A percentile compares a stretch with the other conserved stretches of the same genome.
phyloP scores from a whole-genome alignment of 2,888 invertebrate species.

The Nemotelus nigrinus region DNA sequence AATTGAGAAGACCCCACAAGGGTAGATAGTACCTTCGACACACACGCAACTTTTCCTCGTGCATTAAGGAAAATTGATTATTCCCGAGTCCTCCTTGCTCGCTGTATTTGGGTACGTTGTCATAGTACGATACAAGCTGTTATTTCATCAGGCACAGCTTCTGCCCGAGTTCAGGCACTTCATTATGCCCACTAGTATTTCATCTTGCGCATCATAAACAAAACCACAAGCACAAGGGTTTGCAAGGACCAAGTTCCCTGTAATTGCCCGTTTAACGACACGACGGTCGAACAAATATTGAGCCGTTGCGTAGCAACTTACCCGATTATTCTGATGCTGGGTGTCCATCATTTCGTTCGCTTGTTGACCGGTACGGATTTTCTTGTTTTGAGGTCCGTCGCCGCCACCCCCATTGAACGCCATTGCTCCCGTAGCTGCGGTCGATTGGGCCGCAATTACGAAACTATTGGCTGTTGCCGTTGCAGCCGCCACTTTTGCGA shows the following conservation, averaged over 20 bases:
- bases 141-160: no score
- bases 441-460: constrained; percentile 34
- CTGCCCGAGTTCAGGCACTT: no score
- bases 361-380: constrained; percentile 64
- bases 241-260: no score
- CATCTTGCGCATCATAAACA: no score
- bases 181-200: no score
- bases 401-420: constrained; percentile 60
- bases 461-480: constrained; percentile 42
- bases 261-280: no score
- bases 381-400: constrained; percentile 64
- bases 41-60: background rate
- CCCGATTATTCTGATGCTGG: constrained; percentile 61
- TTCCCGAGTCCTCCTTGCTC: constrained; percentile 53
- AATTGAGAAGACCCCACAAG: no score
- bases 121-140: background rate
- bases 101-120: background rate
- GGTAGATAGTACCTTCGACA: no score
- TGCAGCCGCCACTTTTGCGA: constrained; percentile 45
- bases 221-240: no score
- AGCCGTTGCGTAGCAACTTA: constrained; percentile 54
- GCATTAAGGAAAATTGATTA: constrained; percentile 60
- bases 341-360: constrained; percentile 60
- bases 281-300: no score
- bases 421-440: constrained; percentile 55